Evolutionary conservation across 2,888 invertebrate genomes (phyloP), one percentile per base, ranked within the genome.

Genomic region (Erebia epiphron): DNA sequence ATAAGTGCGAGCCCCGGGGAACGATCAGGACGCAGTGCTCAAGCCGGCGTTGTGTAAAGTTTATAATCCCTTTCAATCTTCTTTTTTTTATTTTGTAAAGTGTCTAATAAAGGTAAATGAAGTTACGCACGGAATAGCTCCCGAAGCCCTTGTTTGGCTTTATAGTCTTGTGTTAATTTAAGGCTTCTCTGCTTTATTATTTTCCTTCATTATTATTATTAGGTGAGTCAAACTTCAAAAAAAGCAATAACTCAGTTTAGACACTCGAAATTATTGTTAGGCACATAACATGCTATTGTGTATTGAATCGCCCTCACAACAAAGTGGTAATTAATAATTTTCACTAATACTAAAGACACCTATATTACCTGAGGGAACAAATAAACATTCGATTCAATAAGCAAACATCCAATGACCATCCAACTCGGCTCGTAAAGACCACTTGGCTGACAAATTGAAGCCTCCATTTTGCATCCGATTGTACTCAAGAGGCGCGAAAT

Each of bases 1-100:
- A 92, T 92, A 92, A 92, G 92, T 91, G 88, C 85, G 81, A 73
- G 79, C 92, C 84, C 87, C 76, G 76, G 91, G 92, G 91, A 82
- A 78, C 87, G 86, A 91, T 91, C 85, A 82, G 77, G 82, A 80
- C 82, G n/a, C 60, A 69, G 68, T 62, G 65, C 16, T 64, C 54
- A 14, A 49, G 58, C 46, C 49, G 58, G 56, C 56, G 26, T 49
- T 21, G 65, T 9, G 63, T 46, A 57, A 67, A 68, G 52, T 68
- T 65, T 68, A 69, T 56, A 70, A 73, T 69, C 70, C 62, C 66
- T 67, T 74, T 72, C 61, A 70, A 70, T 74, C 71, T 73, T 66
- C 69, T 69, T 70, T 70, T 65, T 18, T 65, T 73, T 14, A 14
- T 69, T 61, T 63, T 61, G 60, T 54, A 61, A 65, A 64, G 50